Percentiles rank a stretch among this genome's conserved stretches.
Evolutionary conservation across 1,140 invertebrate species (phyloP).

Genomic region (Drosophila hydei): DNA sequence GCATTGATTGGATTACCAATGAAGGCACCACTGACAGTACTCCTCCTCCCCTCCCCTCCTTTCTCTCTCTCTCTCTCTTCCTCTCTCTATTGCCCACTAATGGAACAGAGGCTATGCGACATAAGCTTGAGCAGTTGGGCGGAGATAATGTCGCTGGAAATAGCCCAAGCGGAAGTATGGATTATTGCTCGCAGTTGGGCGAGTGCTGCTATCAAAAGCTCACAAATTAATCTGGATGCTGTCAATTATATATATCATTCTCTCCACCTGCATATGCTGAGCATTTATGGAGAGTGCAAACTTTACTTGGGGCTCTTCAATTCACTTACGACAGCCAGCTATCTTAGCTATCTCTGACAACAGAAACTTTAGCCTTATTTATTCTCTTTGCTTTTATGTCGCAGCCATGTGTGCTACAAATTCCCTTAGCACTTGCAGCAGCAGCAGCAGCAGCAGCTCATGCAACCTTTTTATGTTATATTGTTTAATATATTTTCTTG

Average conservation of each 20-base stretch:
- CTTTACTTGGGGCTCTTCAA: too few species aligned
- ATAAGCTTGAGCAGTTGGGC: constrained; percentile 31
- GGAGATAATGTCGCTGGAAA: constrained; percentile 13
- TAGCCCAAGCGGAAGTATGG: constrained; percentile 8
- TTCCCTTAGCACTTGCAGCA: neutral
- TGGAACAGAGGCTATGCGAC: constrained; percentile 20
- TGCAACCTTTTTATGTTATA: constrained; percentile 10
- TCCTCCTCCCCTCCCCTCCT: neutral
- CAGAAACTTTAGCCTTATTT: neutral
- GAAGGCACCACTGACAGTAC: constrained; percentile 16
- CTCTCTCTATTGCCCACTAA: constrained; percentile 21
- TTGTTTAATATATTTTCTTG: constrained; percentile 23
- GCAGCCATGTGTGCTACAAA: neutral
- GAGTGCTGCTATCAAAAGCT: constrained; percentile 25
- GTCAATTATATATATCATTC: constrained; percentile 28
- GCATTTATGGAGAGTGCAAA: too few species aligned
- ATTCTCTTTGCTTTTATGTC: constrained; percentile 1
- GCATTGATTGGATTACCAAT: constrained; percentile 67
- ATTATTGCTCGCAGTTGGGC: constrained; percentile 27
- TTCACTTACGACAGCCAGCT: neutral
- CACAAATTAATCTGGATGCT: constrained; percentile 26
- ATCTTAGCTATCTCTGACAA: neutral
- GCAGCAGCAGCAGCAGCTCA: neutral
- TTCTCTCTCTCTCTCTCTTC: neutral
- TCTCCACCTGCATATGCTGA: constrained; percentile 3